phyloP scores from a whole-genome alignment of 2,888 invertebrate genomes.

The Bibio marci region DNA sequence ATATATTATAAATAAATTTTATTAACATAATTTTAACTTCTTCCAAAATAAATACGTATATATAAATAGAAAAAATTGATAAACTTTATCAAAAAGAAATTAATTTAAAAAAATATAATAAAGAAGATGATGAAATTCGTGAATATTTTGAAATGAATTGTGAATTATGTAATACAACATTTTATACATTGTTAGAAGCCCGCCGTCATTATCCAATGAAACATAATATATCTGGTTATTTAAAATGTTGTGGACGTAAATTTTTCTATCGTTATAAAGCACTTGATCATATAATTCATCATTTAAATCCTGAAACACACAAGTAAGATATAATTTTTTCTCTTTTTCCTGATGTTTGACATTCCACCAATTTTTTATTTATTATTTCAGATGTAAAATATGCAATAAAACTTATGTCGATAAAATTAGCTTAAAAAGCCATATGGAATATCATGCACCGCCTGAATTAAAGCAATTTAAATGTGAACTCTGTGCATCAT shows the following conservation, averaged over 20 bases:
- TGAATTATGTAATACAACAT: constrained; percentile 18
- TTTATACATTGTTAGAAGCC: constrained; percentile 20
- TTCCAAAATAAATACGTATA: no score
- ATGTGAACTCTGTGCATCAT: no score
- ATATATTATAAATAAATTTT: no score
- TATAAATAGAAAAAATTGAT: no score
- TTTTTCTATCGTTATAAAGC: constrained; percentile 22
- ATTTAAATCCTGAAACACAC: constrained; percentile 25
- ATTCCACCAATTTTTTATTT: no score
- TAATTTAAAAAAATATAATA: no score
- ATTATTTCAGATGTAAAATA: not conserved
- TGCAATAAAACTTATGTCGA: constrained; percentile 16
- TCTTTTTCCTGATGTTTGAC: no score
- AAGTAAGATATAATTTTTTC: no score
- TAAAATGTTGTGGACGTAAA: constrained; percentile 24
- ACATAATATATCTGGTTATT: constrained; percentile 22
- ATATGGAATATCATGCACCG: constrained; percentile 7
- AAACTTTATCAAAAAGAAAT: no score
- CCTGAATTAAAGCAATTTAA: no score
- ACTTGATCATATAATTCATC: constrained; percentile 25
- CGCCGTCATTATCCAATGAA: constrained; percentile 21
- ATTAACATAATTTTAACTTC: no score
- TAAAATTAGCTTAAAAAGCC: constrained; percentile 24
- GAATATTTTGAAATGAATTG: constrained; percentile 23
- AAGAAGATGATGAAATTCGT: constrained; percentile 19